A percentile compares a stretch with the other conserved stretches of the same genome.
These are phyloP conservation scores for Malachius bipustulatus DNA, from an alignment of 2,888 invertebrate genomes.

Conservation along the genomic window DNA sequence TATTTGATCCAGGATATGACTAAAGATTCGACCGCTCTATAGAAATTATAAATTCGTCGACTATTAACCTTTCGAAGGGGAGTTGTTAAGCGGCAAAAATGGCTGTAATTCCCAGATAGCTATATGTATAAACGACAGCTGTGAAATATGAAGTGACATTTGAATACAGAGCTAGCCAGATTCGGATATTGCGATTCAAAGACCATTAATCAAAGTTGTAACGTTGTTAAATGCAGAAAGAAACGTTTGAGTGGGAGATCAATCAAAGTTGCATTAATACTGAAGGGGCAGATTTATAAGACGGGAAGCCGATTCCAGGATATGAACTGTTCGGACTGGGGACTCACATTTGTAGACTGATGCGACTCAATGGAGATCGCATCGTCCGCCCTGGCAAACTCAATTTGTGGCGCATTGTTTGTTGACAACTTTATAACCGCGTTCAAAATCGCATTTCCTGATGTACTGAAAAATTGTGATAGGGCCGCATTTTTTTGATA, in stretches of 20 bases:
- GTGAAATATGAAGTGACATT: slow-evolving; percentile 3
- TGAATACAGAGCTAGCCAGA: slow-evolving; percentile 1
- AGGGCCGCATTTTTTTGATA: not conserved
- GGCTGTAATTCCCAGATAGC: not conserved
- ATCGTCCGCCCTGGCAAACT: too few species aligned
- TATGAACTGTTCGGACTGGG: too few species aligned
- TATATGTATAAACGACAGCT: not conserved
- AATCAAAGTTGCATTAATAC: slow-evolving; percentile 1
- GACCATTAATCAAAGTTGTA: slow-evolving; percentile 7
- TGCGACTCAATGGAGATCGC: too few species aligned
- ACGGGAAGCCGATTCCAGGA: not conserved
- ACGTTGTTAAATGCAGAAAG: not conserved
- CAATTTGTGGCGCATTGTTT: slow-evolving; percentile 12
- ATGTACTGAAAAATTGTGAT: slow-evolving; percentile 9
- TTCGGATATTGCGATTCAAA: slow-evolving; percentile 3
- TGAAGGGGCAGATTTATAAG: not conserved
- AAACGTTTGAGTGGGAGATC: not conserved
- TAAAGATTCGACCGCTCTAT: too few species aligned
- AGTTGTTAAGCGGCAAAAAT: not conserved
- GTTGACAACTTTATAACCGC: slow-evolving; percentile 14
- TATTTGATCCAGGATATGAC: too few species aligned
- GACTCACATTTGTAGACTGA: too few species aligned
- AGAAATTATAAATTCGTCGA: too few species aligned
- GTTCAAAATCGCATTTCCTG: slow-evolving; percentile 13
- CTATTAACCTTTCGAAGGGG: too few species aligned